Evolutionary conservation across 2,888 invertebrate species (phyloP).

Genomic region (Marronus borbonicus): DNA sequence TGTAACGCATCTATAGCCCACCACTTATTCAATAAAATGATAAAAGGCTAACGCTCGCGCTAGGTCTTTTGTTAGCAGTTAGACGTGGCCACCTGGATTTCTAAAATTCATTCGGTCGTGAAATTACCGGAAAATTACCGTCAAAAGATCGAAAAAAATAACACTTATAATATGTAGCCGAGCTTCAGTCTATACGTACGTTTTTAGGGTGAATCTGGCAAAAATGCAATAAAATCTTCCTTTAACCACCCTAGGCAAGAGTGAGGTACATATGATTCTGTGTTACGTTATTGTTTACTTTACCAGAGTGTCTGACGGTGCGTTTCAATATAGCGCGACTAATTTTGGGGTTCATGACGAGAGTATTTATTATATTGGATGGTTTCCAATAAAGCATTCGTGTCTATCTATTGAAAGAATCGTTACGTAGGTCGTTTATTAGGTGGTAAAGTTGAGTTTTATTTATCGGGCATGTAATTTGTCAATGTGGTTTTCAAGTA

Average conservation of each 20-base stretch:
- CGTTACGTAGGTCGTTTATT: slow-evolving; percentile 16
- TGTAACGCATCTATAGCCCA: slow-evolving; percentile 20
- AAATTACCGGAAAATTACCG: slow-evolving; percentile 69
- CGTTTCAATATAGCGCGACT: slow-evolving; percentile 16
- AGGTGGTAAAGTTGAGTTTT: slow-evolving; percentile 2
- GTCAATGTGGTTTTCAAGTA: slow-evolving; percentile 15
- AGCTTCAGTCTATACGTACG: background rate
- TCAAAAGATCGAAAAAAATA: slow-evolving; percentile 57
- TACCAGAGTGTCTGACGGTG: background rate
- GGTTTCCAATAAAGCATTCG: background rate
- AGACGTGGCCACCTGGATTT: slow-evolving; percentile 60
- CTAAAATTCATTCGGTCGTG: slow-evolving; percentile 63
- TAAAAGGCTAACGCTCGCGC: slow-evolving; percentile 66
- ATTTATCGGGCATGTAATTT: slow-evolving; percentile 16
- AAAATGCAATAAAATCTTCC: slow-evolving; percentile 65
- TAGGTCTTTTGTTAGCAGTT: slow-evolving; percentile 58
- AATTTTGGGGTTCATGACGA: background rate
- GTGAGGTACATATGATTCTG: background rate
- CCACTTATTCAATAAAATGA: slow-evolving; percentile 44
- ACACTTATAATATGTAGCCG: slow-evolving; percentile 51
- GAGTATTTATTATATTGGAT: slow-evolving; percentile 12
- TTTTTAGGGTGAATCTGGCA: slow-evolving; percentile 58
- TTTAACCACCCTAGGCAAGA: too few relatives aligned
- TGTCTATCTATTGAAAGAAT: slow-evolving; percentile 16
- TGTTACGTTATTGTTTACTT: slow-evolving; percentile 13